Conservation (phyloP, 2,888 invertebrate species). For the Fragum whitleyi region DNA sequence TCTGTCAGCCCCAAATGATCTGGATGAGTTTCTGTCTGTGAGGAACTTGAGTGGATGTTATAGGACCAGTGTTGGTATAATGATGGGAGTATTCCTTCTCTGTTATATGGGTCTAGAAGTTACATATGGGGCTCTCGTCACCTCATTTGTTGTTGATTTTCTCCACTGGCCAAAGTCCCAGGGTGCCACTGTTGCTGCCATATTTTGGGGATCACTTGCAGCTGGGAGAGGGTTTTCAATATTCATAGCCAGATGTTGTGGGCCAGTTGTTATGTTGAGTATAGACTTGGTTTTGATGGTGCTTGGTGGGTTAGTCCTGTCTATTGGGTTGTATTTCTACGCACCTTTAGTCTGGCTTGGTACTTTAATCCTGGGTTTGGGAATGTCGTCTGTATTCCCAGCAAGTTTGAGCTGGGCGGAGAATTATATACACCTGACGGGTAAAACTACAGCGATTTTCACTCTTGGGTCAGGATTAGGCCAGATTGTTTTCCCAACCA, state of each 20-base stretch:
- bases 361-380: constrained; percentile 84
- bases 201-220: constrained; percentile 86
- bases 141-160: constrained; percentile 83
- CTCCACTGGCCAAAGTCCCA: constrained; percentile 80
- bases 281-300: constrained; percentile 81
- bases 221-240: constrained; percentile 85
- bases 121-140: constrained; percentile 85
- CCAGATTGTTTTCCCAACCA: constrained; percentile 84
- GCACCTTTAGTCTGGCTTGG: constrained; percentile 84
- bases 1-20: constrained; percentile 10
- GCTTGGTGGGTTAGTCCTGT: constrained; percentile 81
- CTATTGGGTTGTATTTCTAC: constrained; percentile 76
- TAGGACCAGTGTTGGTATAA: constrained; percentile 76
- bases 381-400: constrained; percentile 86
- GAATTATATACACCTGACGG: constrained; percentile 84
- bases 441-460: constrained; percentile 85
- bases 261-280: constrained; percentile 84
- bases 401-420: constrained; percentile 86
- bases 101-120: constrained; percentile 85
- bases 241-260: constrained; percentile 83
- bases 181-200: constrained; percentile 84
- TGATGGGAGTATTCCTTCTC: constrained; percentile 85
- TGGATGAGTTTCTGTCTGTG: constrained; percentile 30
- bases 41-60: constrained; percentile 42
- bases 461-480: constrained; percentile 85